Evolutionary conservation across 2,888 invertebrate genomes (phyloP).

Genomic region (Cephus nigrinus): DNA sequence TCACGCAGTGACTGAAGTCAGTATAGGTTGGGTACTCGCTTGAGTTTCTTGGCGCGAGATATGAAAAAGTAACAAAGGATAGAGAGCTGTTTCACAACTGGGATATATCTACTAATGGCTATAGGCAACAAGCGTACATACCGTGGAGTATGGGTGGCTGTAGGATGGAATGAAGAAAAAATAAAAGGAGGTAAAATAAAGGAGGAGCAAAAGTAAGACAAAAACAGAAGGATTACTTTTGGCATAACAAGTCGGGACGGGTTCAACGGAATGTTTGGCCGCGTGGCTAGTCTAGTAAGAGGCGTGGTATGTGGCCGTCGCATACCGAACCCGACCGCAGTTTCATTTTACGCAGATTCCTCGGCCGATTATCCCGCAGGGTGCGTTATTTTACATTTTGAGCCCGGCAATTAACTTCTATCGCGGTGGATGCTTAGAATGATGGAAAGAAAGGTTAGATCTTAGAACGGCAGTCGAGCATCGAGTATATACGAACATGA

Average conservation of each 20-base stretch:
- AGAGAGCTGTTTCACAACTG: neutral
- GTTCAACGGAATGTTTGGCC: constrained; percentile 47
- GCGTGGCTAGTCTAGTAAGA: constrained; percentile 46
- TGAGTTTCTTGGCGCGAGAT: neutral
- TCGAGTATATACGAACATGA: neutral
- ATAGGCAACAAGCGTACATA: neutral
- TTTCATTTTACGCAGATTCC: constrained; percentile 35
- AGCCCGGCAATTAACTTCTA: constrained; percentile 12
- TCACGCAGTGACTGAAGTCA: neutral
- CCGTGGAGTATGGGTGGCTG: neutral
- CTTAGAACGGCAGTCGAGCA: neutral
- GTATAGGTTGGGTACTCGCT: neutral
- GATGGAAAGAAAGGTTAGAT: neutral
- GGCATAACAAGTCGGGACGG: constrained; percentile 27
- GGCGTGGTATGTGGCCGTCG: constrained; percentile 46
- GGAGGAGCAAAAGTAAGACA: constrained; percentile 9
- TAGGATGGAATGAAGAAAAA: constrained; percentile 5
- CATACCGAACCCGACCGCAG: constrained; percentile 36
- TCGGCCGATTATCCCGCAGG: constrained; percentile 7
- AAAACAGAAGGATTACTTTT: constrained; percentile 25
- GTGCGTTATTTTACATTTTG: constrained; percentile 7
- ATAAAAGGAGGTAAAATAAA: constrained; percentile 16
- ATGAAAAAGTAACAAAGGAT: neutral
- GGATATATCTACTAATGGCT: neutral
- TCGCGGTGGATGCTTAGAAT: neutral